Percentiles rank a stretch among this genome's conserved stretches.
phyloP scores from a whole-genome alignment of 2,797 vertebrate species.

The Paramormyrops hopkinsi region DNA sequence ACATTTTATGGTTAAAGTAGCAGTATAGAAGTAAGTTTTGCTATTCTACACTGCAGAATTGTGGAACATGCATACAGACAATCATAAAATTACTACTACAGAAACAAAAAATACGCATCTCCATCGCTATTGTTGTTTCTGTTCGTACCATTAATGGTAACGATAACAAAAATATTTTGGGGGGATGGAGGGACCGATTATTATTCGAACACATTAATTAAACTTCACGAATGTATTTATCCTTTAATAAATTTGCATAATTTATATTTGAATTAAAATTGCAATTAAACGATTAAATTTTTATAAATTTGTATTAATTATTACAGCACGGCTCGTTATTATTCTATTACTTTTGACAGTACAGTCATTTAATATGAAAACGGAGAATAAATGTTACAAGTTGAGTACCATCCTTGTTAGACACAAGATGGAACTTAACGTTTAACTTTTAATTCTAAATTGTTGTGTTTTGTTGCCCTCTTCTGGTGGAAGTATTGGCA shows the following conservation, averaged over 20 bases:
- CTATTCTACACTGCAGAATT: background rate
- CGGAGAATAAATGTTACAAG: background rate
- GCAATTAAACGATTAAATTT: background rate
- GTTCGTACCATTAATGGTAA: background rate
- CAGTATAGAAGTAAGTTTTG: background rate
- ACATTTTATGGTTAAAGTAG: background rate
- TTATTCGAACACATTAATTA: background rate
- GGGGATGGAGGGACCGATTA: background rate
- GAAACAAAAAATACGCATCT: background rate
- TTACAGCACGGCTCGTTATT: background rate
- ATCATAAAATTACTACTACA: background rate
- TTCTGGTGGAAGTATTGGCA: constrained; percentile 36
- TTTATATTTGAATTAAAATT: background rate
- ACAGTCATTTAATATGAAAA: background rate
- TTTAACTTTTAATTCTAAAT: background rate
- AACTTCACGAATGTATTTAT: background rate
- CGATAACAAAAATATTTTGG: background rate
- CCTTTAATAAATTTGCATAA: background rate
- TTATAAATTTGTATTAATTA: background rate
- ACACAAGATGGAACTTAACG: background rate
- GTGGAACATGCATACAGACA: background rate
- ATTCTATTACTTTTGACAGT: background rate
- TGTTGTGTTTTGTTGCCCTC: constrained; percentile 49
- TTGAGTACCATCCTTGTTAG: background rate
- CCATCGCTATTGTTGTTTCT: background rate